phyloP scores from a whole-genome alignment of 1,140 invertebrate genomes.

The Heliconius melpomene region DNA sequence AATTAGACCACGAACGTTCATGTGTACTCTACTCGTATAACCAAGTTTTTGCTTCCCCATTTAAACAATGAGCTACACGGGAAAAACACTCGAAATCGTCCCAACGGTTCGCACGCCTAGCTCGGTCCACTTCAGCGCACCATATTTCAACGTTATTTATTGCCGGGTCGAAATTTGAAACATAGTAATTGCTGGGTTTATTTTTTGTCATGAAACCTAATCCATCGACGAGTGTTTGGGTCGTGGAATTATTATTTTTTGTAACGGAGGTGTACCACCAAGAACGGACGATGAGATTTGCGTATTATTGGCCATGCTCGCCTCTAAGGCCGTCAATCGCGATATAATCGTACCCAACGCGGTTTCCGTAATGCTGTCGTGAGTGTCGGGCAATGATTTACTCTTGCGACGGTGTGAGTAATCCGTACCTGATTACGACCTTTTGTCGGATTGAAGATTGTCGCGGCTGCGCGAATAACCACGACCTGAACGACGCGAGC shows the following conservation, averaged over 20 bases:
- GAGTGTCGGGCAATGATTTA: too few relatives aligned
- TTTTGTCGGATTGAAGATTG: too few relatives aligned
- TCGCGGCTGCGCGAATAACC: too few relatives aligned
- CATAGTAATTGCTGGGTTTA: constrained; percentile 24
- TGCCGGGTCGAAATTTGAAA: constrained; percentile 35
- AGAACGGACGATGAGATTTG: neutral
- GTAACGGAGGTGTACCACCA: neutral
- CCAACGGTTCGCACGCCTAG: constrained; percentile 33
- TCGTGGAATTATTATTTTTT: neutral
- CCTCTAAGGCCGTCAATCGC: neutral
- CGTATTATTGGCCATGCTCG: neutral
- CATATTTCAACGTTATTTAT: constrained; percentile 32
- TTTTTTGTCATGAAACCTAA: neutral
- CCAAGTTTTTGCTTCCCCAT: too few relatives aligned
- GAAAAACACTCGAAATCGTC: constrained; percentile 42
- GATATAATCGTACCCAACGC: constrained; percentile 13
- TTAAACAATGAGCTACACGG: neutral
- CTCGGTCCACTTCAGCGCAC: constrained; percentile 38
- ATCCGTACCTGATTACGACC: too few relatives aligned
- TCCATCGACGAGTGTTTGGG: neutral
- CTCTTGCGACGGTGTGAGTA: too few relatives aligned
- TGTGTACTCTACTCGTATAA: too few relatives aligned
- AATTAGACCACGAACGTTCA: too few relatives aligned
- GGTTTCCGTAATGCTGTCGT: neutral
- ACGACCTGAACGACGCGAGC: too few relatives aligned